A percentile compares a stretch with the other conserved stretches of the same genome.
These are phyloP conservation scores for Choristoneura rosaceana DNA, from an alignment of 2,888 invertebrate genomes.

Conservation along the genomic window DNA sequence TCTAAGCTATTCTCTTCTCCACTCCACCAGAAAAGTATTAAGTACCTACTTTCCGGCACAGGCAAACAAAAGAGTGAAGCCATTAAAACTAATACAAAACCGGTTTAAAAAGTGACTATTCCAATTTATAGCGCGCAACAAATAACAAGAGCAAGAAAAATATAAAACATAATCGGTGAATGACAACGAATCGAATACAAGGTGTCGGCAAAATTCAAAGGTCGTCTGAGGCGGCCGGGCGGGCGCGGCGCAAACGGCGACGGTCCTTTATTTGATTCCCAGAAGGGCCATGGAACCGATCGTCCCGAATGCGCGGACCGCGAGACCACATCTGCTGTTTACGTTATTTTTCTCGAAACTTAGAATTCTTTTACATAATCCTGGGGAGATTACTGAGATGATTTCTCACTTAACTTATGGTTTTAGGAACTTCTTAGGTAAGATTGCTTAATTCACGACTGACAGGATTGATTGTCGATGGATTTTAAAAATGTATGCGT, in stretches of 20 bases:
- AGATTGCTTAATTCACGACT: neutral
- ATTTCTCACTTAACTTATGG: conserved; percentile 18
- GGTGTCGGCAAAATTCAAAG: conserved; percentile 77
- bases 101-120: conserved; percentile 18
- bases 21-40: too few species aligned
- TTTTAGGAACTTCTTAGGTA: neutral
- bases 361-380: conserved; percentile 52
- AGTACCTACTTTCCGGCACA: too few species aligned
- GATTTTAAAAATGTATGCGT: too few species aligned
- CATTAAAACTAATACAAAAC: neutral
- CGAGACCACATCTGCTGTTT: conserved; percentile 77
- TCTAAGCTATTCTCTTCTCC: too few species aligned
- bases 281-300: conserved; percentile 76
- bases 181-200: conserved; percentile 51
- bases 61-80: neutral
- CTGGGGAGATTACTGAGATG: conserved; percentile 26
- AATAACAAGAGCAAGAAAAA: conserved; percentile 59
- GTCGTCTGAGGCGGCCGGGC: conserved; percentile 53
- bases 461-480: too few species aligned
- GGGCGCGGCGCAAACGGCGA: conserved; percentile 55
- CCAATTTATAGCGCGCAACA: conserved; percentile 49
- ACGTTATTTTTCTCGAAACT: conserved; percentile 58
- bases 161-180: conserved; percentile 63
- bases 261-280: conserved; percentile 72
- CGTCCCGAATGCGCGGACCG: conserved; percentile 68